These are phyloP conservation scores for Scylla paramamosain DNA, from an alignment of 1,140 invertebrate genomes.

Conservation along the genomic window DNA sequence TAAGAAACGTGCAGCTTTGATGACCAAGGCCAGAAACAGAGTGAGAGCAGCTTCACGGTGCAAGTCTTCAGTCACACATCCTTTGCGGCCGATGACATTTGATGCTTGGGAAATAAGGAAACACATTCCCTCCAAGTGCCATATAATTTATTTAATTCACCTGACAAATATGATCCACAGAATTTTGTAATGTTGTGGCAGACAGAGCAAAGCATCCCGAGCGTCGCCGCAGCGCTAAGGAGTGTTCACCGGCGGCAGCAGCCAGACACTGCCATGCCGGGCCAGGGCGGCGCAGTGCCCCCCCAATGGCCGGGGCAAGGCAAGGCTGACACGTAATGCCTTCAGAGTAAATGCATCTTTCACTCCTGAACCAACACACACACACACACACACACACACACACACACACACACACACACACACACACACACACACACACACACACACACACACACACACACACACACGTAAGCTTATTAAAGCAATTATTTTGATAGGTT, in stretches of 20 bases:
- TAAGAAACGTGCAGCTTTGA: too few species aligned
- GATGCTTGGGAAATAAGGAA: neutral
- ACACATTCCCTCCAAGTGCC: conserved; percentile 34
- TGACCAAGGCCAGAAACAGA: too few species aligned
- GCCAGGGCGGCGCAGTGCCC: neutral
- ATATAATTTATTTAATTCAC: conserved; percentile 54
- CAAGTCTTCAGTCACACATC: neutral
- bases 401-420: neutral
- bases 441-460: too few species aligned
- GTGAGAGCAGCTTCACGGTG: neutral
- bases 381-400: neutral
- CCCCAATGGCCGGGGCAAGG: neutral
- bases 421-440: too few species aligned
- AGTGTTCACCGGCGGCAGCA: neutral
- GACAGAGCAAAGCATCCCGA: conserved; percentile 40
- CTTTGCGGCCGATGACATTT: neutral
- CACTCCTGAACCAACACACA: neutral
- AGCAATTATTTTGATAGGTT: neutral
- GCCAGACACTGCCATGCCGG: neutral
- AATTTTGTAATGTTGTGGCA: conserved; percentile 53
- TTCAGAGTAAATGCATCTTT: neutral
- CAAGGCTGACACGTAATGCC: neutral
- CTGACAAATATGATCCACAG: conserved; percentile 58
- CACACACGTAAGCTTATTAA: conserved; percentile 6
- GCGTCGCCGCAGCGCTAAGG: neutral